Evolutionary conservation across 2,888 invertebrate genomes (phyloP), one percentile per base, ranked within the genome.

Genomic region (Cacoxenus indagator): DNA sequence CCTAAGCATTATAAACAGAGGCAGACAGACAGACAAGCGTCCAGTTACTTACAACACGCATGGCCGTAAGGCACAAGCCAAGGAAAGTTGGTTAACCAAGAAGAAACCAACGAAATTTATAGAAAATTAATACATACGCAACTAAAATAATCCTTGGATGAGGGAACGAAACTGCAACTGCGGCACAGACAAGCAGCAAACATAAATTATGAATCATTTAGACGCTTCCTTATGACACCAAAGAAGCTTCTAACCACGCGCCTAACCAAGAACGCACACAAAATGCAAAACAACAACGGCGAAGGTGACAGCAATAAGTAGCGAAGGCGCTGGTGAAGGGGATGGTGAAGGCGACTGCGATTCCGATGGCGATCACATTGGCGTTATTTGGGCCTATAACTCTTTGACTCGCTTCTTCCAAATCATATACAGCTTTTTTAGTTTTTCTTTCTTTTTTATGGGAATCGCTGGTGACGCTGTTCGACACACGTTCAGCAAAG

Each of bases 141-240:
- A 81, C 79, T 76, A 83, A 78, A 75, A 73, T 78, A 83, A n/a
- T n/a, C n/a, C n/a, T n/a, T n/a, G n/a, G n/a, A n/a, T n/a, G n/a
- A n/a, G n/a, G n/a, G n/a, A 78, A 27, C 46, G 75, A 75, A 81
- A 83, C 79, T 75, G 71, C 71, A 72, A 75, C 61, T 70, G 71
- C 71, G 69, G 69, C 77, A 70, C 70, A 74, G 70, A 67, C 66
- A 71, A 67, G 69, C 48, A 51, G 62, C 72, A 75, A 73, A 77
- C 79, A 82, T 84, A 83, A 84, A 83, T 84, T 83, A 84, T 84
- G 83, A 84, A 83, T 84, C 84, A 84, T 84, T 84, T 83, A 75
- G 80, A 78, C 83, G 83, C 83, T 83, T 83, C 83, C 83, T 83
- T 83, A 84, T 84, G 85, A 84, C 82, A 81, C 83, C 74, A 71